Conservation (phyloP, 2,113 vertebrate genomes). For the Probosciger aterrimus region DNA sequence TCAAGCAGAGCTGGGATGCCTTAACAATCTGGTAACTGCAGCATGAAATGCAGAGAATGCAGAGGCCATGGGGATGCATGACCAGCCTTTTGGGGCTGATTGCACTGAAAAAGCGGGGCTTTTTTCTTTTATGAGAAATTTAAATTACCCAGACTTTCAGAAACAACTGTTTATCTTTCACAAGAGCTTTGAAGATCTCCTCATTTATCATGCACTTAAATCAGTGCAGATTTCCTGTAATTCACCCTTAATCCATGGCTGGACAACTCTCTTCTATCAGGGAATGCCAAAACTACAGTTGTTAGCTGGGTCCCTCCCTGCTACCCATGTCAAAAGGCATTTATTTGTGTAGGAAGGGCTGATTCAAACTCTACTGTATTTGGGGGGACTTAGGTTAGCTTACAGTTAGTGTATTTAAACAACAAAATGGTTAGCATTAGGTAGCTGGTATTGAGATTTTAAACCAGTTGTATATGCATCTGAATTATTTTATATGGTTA, state of each 20-base stretch:
- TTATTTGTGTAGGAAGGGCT: background rate
- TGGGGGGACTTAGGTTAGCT: background rate
- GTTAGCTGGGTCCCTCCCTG: background rate
- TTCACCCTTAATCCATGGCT: background rate
- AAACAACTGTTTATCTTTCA: conserved; percentile 47
- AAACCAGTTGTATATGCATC: background rate
- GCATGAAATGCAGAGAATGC: conserved; percentile 48
- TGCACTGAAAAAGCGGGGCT: background rate
- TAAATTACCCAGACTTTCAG: background rate
- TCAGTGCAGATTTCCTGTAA: conserved; percentile 40
- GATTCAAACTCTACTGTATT: background rate
- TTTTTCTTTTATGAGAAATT: conserved; percentile 10
- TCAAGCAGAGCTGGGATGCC: conserved; percentile 4
- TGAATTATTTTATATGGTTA: background rate
- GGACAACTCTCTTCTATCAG: background rate
- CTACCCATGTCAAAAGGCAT: background rate
- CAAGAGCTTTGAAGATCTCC: background rate
- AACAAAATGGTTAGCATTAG: background rate
- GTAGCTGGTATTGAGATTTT: background rate
- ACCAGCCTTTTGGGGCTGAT: background rate
- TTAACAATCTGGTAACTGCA: conserved; percentile 37
- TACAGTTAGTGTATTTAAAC: background rate
- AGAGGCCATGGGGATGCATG: background rate
- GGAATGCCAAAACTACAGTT: background rate
- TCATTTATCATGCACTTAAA: background rate